These are phyloP conservation scores for Galeopterus variegatus DNA, from an alignment of 2,113 vertebrate genomes.

Conservation along the genomic window DNA sequence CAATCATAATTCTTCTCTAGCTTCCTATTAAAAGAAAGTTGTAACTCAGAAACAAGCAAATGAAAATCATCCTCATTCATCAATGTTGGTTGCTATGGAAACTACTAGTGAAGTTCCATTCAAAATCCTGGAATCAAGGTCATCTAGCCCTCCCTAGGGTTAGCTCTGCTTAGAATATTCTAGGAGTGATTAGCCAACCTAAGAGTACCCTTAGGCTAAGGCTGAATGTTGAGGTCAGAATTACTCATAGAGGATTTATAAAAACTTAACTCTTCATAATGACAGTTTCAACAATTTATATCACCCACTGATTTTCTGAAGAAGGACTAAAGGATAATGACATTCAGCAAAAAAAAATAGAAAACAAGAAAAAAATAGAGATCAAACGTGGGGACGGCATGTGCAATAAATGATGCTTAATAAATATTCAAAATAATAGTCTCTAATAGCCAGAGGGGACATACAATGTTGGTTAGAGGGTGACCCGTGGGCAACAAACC, in stretches of 20 bases:
- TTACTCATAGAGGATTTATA: constrained; percentile 33
- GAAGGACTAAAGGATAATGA: background rate
- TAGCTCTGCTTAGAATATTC: constrained; percentile 38
- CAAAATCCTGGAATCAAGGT: constrained; percentile 43
- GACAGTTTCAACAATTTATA: constrained; percentile 61
- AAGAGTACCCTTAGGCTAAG: constrained; percentile 17
- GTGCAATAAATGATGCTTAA: background rate
- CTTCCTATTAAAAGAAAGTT: constrained; percentile 70
- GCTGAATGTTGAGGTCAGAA: constrained; percentile 10
- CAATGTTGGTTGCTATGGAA: constrained; percentile 69
- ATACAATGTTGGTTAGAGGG: background rate
- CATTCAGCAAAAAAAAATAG: background rate
- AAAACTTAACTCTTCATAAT: constrained; percentile 60
- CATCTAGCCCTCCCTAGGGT: background rate
- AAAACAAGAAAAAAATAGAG: background rate
- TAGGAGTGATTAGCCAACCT: constrained; percentile 31
- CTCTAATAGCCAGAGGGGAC: background rate
- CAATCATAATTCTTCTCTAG: constrained; percentile 25
- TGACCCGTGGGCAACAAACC: background rate
- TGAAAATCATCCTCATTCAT: constrained; percentile 63
- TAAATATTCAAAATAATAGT: background rate
- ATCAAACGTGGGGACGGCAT: background rate
- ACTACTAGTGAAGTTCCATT: constrained; percentile 13
- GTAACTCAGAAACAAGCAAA: constrained; percentile 39
- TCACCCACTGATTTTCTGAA: background rate